Conservation (phyloP, 35 echinoderm and acorn worm species). For the Lytechinus variegatus region DNA sequence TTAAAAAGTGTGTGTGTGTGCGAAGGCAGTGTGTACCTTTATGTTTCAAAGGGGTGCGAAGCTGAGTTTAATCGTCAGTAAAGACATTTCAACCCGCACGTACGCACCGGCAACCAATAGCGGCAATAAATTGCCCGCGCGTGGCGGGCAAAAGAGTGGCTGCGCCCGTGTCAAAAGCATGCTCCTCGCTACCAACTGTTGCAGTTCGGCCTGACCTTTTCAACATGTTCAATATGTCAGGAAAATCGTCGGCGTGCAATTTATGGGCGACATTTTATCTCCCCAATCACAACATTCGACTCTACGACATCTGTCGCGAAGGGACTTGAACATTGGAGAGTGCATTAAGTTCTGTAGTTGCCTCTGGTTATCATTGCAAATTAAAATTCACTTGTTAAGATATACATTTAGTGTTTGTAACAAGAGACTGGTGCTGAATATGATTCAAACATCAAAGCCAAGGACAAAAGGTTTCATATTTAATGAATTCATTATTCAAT, state of each 20-base stretch:
- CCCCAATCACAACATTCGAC: slow-evolving; percentile 22
- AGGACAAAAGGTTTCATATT: not conserved
- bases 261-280: slow-evolving; percentile 28
- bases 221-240: not conserved
- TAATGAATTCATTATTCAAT: too few relatives aligned
- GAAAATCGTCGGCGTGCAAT: not conserved
- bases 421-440: not conserved
- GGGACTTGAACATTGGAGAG: not conserved
- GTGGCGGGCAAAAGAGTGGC: not conserved
- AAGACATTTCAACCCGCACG: slow-evolving; percentile 6
- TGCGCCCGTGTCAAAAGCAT: not conserved
- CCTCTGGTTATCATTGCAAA: slow-evolving; percentile 24
- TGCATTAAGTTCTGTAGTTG: not conserved
- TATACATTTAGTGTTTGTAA: not conserved
- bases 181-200: slow-evolving; percentile 26
- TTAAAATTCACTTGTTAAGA: slow-evolving; percentile 37
- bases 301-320: not conserved
- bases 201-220: not conserved
- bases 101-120: not conserved
- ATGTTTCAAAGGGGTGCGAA: not conserved
- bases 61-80: not conserved
- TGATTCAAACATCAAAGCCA: not conserved
- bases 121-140: slow-evolving; percentile 8
- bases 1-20: not conserved
- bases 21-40: not conserved